Percentiles rank a stretch among this genome's conserved stretches.
Conservation (phyloP, 2,113 vertebrate species). For the Petromus typicus region DNA sequence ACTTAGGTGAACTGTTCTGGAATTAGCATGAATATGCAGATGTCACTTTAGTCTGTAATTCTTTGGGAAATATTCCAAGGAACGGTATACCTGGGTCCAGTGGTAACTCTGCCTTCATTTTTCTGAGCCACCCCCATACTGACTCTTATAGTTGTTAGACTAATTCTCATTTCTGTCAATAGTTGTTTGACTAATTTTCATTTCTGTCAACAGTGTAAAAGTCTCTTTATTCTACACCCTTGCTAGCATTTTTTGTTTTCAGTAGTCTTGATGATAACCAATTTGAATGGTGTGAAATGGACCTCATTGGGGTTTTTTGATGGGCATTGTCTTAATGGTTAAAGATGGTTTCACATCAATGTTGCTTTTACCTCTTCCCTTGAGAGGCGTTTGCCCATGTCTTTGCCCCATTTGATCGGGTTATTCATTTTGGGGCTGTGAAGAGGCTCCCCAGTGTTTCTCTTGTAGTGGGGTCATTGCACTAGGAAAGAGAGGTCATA, state of each 20-base stretch:
- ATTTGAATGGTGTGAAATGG: background rate
- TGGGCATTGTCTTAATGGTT: background rate
- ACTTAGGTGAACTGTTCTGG: background rate
- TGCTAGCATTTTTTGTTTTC: background rate
- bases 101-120: background rate
- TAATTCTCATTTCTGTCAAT: background rate
- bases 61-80: background rate
- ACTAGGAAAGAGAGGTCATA: background rate
- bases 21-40: background rate
- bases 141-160: background rate
- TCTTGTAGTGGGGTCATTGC: fast-evolving
- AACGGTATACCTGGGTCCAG: background rate
- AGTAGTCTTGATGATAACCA: background rate
- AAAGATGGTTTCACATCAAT: background rate
- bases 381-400: background rate
- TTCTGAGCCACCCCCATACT: background rate
- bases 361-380: background rate
- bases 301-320: background rate
- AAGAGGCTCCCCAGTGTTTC: background rate
- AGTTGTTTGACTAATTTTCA: background rate
- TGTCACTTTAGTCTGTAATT: background rate
- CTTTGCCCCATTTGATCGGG: background rate
- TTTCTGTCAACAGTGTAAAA: background rate
- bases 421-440: background rate
- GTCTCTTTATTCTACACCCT: background rate